These are phyloP conservation scores for Vireo altiloquus DNA, from an alignment of 2,113 vertebrate genomes.

Conservation along the genomic window DNA sequence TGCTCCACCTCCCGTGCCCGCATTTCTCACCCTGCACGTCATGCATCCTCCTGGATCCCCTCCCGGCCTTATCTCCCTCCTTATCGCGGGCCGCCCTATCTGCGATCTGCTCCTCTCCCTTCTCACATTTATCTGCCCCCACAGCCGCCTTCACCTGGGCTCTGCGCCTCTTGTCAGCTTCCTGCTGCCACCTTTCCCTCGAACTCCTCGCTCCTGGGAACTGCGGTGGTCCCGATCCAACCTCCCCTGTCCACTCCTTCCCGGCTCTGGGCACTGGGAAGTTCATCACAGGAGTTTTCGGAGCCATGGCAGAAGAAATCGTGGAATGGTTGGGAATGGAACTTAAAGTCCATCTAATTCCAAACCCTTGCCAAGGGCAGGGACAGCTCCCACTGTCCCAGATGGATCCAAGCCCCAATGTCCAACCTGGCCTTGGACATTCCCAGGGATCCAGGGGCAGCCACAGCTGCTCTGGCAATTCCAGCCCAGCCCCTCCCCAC, in stretches of 20 bases:
- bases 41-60: neutral
- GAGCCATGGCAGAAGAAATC: neutral
- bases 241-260: rapidly evolving
- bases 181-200: neutral
- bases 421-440: neutral
- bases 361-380: neutral
- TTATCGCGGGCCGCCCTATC: neutral
- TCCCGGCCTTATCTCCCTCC: neutral
- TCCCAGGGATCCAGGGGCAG: neutral
- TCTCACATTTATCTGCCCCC: neutral
- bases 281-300: rapidly evolving
- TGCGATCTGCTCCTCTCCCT: neutral
- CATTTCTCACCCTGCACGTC: neutral
- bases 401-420: rapidly evolving
- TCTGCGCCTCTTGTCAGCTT: neutral
- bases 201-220: neutral
- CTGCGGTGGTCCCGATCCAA: neutral
- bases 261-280: neutral
- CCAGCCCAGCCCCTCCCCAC: neutral
- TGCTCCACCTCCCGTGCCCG: neutral
- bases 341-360: rapidly evolving
- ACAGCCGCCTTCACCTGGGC: neutral
- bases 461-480: neutral
- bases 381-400: neutral
- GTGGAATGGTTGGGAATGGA: neutral